phyloP scores from a whole-genome alignment of 2,888 invertebrate species.

The Cryptosula pallasiana region DNA sequence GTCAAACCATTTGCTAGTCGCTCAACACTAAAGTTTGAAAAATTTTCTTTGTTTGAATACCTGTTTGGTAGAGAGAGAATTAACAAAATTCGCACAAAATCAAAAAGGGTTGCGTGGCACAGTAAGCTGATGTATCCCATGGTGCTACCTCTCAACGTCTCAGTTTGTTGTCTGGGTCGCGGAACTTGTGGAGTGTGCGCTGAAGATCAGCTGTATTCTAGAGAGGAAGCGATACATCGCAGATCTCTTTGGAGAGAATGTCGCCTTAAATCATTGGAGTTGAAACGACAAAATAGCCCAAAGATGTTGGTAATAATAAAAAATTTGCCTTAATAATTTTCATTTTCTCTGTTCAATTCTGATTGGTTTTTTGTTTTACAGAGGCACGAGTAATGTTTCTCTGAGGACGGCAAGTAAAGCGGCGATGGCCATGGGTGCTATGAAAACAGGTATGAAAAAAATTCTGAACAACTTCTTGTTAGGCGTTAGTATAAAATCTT shows the following conservation, averaged over 20 bases:
- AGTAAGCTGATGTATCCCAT: neutral
- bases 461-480: too few species aligned
- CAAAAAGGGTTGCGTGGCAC: neutral
- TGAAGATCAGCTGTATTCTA: neutral
- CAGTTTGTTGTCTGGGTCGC: neutral
- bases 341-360: neutral
- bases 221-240: neutral
- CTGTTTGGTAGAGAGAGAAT: neutral
- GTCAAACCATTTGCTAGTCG: neutral
- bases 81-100: neutral
- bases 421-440: neutral
- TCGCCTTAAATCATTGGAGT: neutral
- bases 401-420: conserved; percentile 1
- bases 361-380: neutral
- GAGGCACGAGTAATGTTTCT: neutral
- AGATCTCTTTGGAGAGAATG: neutral
- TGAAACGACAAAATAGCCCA: neutral
- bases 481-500: too few species aligned
- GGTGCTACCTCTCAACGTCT: neutral
- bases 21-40: neutral
- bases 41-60: neutral
- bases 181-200: neutral
- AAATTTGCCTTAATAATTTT: neutral
- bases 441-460: conserved; percentile 3
- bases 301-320: neutral